phyloP scores from a whole-genome alignment of 2,113 vertebrate genomes.

The Mormyrus lacerda region DNA sequence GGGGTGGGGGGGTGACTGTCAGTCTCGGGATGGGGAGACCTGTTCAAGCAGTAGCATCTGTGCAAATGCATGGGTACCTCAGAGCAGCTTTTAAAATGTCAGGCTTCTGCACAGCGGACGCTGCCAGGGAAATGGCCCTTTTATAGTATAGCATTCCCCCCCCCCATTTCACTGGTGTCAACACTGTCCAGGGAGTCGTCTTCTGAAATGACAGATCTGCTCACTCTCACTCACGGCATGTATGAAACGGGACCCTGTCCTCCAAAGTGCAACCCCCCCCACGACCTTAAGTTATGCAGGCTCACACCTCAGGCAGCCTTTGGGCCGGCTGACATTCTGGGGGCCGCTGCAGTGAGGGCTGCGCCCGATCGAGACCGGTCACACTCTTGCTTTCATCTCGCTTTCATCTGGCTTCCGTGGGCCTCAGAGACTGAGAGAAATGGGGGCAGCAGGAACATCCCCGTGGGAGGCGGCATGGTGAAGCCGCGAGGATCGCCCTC shows the following conservation, averaged over 20 bases:
- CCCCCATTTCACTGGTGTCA: background rate
- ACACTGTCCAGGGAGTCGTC: background rate
- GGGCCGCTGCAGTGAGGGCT: background rate
- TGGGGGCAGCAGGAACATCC: background rate
- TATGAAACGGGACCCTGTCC: background rate
- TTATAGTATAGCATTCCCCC: background rate
- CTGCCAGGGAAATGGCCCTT: background rate
- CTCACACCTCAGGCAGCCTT: background rate
- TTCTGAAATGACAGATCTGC: background rate
- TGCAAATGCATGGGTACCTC: background rate
- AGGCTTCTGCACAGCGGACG: background rate
- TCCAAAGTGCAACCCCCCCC: background rate
- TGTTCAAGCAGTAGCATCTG: background rate
- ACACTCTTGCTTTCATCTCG: background rate
- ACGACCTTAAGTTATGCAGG: background rate
- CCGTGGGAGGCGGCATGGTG: background rate
- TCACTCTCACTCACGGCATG: background rate
- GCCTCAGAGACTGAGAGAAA: background rate
- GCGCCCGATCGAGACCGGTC: background rate
- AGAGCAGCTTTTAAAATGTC: slow-evolving; percentile 9
- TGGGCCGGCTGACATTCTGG: background rate
- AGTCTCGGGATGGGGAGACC: background rate
- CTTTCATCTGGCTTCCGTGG: slow-evolving; percentile 1
- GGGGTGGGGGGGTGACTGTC: background rate
- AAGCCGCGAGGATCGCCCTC: background rate